A percentile compares a stretch with the other conserved stretches of the same genome.
Evolutionary conservation across 2,797 vertebrate genomes (phyloP).

Genomic region (Hydrophis major): DNA sequence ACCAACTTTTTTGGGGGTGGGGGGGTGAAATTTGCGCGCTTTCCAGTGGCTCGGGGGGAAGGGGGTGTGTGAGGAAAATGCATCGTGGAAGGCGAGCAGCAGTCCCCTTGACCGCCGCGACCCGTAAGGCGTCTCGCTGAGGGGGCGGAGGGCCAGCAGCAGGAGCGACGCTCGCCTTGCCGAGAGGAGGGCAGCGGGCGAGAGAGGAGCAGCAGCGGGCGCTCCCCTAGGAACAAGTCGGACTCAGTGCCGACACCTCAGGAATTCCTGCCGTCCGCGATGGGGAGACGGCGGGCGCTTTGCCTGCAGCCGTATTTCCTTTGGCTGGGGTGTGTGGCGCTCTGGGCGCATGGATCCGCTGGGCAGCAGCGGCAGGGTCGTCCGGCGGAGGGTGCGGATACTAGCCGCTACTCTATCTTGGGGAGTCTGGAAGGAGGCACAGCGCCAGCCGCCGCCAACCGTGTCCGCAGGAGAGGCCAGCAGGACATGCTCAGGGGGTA

Average conservation of each 20-base stretch:
- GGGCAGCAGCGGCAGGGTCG: conserved; percentile 42
- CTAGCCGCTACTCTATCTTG: conserved; percentile 23
- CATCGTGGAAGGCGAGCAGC: background rate
- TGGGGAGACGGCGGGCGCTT: conserved; percentile 56
- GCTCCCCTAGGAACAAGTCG: background rate
- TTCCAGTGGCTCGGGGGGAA: background rate
- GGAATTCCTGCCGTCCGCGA: conserved; percentile 40
- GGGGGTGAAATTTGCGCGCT: background rate
- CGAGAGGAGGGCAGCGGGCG: background rate
- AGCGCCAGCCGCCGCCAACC: conserved; percentile 26
- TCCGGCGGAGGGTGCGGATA: conserved; percentile 22
- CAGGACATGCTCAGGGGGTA: conserved; percentile 79
- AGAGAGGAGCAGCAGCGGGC: background rate
- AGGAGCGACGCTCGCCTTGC: background rate
- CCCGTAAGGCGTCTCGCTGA: conserved; percentile 13
- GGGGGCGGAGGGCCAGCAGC: background rate
- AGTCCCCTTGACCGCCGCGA: background rate
- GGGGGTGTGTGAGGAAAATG: background rate
- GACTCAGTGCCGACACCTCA: background rate
- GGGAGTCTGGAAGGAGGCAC: conserved; percentile 54
- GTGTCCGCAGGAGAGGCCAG: conserved; percentile 74
- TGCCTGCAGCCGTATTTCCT: conserved; percentile 55
- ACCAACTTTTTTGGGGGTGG: background rate
- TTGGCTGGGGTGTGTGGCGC: conserved; percentile 62
- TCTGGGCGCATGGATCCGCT: conserved; percentile 52